Base-by-base conservation (phyloP, 2,113 vertebrate species). In the Catharus fuscescens region DNA sequence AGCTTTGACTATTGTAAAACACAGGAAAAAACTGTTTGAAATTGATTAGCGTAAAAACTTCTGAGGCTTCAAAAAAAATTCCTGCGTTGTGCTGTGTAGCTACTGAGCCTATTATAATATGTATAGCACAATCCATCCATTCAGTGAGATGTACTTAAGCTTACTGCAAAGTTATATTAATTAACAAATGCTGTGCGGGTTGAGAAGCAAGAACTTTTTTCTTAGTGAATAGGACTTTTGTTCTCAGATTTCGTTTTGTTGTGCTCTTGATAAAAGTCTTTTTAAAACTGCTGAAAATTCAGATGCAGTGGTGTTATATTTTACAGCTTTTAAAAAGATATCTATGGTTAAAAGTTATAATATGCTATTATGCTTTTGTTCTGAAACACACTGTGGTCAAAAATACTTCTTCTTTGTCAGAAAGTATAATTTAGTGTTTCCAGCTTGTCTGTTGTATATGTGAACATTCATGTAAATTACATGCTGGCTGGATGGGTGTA, bases 141-240 rank as follows among this genome's bases (percentile, higher is more conserved):
- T 96, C 82, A 93, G 59, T 86, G 67, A 86, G 48, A 83, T n/a
- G 38, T 62, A 54, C 42, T 70, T 76, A 80, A 74, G 60, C 72
- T 86, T 86, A 61, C 72, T 57, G 18, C 21, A 74, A 80, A 92
- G 72, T 86, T 94, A 80, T 71, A 83, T 70, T 87, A 91, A 93
- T 94, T 95, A 92, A 73, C 52, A 86, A 93, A 88, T 24, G 23
- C 86, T 92, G n/a, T 89, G 66, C 85, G 18, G 36, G 8, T 56
- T 86, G 81, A 83, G 47, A 9, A 17, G 29, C 19, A 70, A 80
- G 50, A 96, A 78, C 34, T 36, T 90, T 83, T 82, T 83, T 83
- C 31, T 15, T 74, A 53, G 53, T 52, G 44, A 93, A 86, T 36
- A 67, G 31, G 19, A 62, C 60, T 73, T 93, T 50, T 95, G 66